Percentiles rank a stretch among this genome's conserved stretches.
These are phyloP conservation scores for Gymnocypris eckloni DNA, from an alignment of 2,797 vertebrate species.

Conservation along the genomic window DNA sequence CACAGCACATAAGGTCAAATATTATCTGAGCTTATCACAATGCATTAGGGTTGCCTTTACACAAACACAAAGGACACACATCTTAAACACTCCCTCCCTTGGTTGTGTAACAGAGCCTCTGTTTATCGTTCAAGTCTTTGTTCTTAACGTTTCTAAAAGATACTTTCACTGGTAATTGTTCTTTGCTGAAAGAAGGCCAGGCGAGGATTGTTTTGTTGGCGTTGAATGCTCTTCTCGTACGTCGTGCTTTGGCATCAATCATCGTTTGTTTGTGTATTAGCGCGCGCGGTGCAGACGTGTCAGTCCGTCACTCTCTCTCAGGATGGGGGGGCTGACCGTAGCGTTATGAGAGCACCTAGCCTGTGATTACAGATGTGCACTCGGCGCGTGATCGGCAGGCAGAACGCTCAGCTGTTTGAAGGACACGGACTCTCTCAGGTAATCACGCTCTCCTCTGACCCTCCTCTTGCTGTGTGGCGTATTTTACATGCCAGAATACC, in stretches of 20 bases:
- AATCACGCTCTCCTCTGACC: conserved; percentile 51
- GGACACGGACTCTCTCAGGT: conserved; percentile 47
- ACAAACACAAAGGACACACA: not conserved
- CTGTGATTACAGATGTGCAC: conserved; percentile 42
- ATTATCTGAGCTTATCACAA: not conserved
- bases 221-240: not conserved
- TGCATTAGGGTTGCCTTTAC: not conserved
- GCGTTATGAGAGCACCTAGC: conserved; percentile 7
- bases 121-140: not conserved
- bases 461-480: conserved; percentile 44
- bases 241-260: conserved; percentile 18
- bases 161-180: not conserved
- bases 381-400: not conserved
- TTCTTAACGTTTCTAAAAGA: not conserved
- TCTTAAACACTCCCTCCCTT: not conserved
- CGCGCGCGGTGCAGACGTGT: not conserved
- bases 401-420: conserved; percentile 44
- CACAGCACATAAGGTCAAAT: not conserved
- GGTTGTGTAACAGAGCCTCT: not conserved
- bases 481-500: conserved; percentile 53
- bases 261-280: not conserved
- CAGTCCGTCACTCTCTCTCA: conserved; percentile 27
- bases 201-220: not conserved
- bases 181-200: not conserved
- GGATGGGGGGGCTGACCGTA: not conserved